A percentile compares a stretch with the other conserved stretches of the same genome.
Conservation (phyloP, 2,113 vertebrate species). For the Xenus cinereus region DNA sequence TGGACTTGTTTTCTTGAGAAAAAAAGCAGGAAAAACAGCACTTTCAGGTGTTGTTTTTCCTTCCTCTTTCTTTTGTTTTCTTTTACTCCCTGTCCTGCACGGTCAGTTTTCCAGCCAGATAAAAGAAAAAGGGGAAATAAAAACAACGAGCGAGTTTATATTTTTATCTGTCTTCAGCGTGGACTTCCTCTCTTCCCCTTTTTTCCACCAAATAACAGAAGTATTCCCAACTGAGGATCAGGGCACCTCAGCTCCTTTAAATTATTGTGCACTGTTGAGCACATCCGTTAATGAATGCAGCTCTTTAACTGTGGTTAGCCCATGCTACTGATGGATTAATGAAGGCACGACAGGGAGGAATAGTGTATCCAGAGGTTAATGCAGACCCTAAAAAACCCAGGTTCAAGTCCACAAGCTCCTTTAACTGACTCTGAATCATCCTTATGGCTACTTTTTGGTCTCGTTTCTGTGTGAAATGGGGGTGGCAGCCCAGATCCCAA, state of each 20-base stretch:
- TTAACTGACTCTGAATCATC: background rate
- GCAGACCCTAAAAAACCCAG: background rate
- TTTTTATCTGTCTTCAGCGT: background rate
- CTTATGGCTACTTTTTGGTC: rapidly evolving
- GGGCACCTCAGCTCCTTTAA: background rate
- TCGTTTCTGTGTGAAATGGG: background rate
- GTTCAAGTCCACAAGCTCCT: background rate
- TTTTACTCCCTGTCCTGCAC: background rate
- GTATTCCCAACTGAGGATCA: background rate
- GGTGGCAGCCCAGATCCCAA: background rate
- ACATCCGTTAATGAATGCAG: background rate
- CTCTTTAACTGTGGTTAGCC: background rate
- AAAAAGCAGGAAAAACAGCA: background rate
- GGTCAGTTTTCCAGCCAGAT: background rate
- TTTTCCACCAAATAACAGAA: background rate
- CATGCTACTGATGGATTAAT: background rate
- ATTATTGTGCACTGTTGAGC: background rate
- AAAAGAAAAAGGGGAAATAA: conserved; percentile 29
- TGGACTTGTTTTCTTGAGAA: background rate
- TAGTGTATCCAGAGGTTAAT: background rate
- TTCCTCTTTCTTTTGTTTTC: conserved; percentile 13
- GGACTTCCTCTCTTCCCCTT: background rate
- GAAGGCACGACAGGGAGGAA: background rate
- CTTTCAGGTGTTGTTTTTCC: background rate
- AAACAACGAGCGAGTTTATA: rapidly evolving